phyloP scores from a whole-genome alignment of 2,888 invertebrate species.

The Eupelmus urozonus region DNA sequence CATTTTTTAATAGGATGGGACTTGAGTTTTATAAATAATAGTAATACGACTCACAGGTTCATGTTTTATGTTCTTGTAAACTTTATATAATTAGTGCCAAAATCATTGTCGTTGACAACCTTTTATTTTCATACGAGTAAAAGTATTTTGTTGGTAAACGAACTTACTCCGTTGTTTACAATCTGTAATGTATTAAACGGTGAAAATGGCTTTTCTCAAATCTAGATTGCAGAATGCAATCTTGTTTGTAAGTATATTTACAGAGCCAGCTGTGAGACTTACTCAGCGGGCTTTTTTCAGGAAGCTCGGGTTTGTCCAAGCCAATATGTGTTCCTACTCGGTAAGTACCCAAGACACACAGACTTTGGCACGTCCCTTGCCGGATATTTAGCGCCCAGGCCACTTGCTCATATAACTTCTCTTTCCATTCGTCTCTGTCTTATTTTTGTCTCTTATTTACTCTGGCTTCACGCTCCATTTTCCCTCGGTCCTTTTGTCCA shows the following conservation, averaged over 20 bases:
- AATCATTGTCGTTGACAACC: too few species aligned
- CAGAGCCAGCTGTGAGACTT: neutral
- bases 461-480: slow-evolving; percentile 54
- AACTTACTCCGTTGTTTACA: too few species aligned
- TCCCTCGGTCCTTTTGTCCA: neutral
- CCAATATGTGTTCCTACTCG: slow-evolving; percentile 33
- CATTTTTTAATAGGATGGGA: too few species aligned
- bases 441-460: slow-evolving; percentile 61
- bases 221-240: neutral
- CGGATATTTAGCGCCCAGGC: slow-evolving; percentile 44
- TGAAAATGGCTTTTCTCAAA: too few species aligned
- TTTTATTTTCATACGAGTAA: too few species aligned
- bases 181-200: too few species aligned
- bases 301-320: slow-evolving; percentile 9
- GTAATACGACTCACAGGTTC: too few species aligned
- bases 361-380: slow-evolving; percentile 19
- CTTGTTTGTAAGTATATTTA: neutral
- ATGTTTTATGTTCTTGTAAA: too few species aligned
- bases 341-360: slow-evolving; percentile 56
- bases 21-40: too few species aligned
- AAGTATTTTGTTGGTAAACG: too few species aligned
- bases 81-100: too few species aligned
- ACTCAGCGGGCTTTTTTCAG: neutral
- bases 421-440: slow-evolving; percentile 46
- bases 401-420: slow-evolving; percentile 42